Conservation (phyloP, 2,888 invertebrate genomes). For the Masnerella sp. region DNA sequence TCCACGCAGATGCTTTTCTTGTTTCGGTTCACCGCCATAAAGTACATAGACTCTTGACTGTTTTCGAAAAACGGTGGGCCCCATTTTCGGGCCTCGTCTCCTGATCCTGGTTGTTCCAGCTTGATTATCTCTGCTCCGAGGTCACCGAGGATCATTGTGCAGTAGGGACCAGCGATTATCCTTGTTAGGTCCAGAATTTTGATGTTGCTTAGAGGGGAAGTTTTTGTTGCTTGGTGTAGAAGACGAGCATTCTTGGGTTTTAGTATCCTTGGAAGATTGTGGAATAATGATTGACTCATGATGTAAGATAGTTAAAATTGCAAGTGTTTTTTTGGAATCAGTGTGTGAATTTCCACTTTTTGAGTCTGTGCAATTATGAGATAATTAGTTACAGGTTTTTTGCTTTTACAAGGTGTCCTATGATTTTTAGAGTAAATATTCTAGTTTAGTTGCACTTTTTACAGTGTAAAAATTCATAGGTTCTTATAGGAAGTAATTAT, state of each 20-base stretch:
- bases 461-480: too few relatives aligned
- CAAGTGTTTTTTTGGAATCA: too few relatives aligned
- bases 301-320: too few relatives aligned
- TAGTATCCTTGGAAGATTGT: background rate
- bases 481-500: too few relatives aligned
- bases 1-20: constrained; percentile 95
- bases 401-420: too few relatives aligned
- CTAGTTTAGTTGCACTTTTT: too few relatives aligned
- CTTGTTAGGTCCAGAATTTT: constrained; percentile 89
- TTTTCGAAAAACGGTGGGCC: constrained; percentile 90
- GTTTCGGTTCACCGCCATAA: constrained; percentile 93
- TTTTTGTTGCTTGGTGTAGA: constrained; percentile 54
- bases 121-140: constrained; percentile 95
- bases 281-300: background rate
- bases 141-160: constrained; percentile 95
- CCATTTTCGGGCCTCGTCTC: constrained; percentile 95
- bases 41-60: constrained; percentile 87
- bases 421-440: too few relatives aligned
- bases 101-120: constrained; percentile 89
- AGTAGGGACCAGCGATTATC: constrained; percentile 95
- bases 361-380: too few relatives aligned
- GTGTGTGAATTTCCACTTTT: too few relatives aligned
- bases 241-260: too few relatives aligned
- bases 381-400: too few relatives aligned
- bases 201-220: constrained; percentile 84